phyloP scores from a whole-genome alignment of 2,797 vertebrate species.

The Sebastes dallii region DNA sequence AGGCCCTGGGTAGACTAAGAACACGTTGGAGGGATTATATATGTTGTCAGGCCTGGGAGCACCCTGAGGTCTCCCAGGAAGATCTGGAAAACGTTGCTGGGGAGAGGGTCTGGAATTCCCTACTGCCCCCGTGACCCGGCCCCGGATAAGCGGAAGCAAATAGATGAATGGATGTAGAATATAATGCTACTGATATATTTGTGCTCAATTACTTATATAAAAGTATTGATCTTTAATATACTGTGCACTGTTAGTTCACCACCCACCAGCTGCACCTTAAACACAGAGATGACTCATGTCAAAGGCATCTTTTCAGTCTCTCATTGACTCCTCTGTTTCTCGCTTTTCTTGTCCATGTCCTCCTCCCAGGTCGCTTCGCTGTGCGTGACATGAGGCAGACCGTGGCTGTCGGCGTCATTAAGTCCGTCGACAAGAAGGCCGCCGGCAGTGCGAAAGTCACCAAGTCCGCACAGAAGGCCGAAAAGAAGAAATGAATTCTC shows the following conservation, averaged over 20 bases:
- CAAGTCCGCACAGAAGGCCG: conserved; percentile 81
- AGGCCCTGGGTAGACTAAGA: no score
- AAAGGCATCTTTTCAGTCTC: background rate
- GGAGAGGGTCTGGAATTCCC: no score
- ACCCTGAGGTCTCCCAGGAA: no score
- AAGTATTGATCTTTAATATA: background rate
- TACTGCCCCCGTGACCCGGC: no score
- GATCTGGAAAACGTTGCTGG: no score
- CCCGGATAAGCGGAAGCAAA: no score
- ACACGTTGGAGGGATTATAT: no score
- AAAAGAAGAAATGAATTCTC: conserved; percentile 81
- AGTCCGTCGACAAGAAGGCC: conserved; percentile 77
- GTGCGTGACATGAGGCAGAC: conserved; percentile 87
- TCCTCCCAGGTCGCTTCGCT: conserved; percentile 77
- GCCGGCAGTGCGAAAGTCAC: conserved; percentile 76
- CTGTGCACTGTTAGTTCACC: background rate
- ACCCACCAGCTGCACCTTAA: background rate
- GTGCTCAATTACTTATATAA: background rate
- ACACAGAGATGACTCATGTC: background rate
- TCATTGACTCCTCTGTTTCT: background rate
- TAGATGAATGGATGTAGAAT: no score
- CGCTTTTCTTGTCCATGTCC: background rate
- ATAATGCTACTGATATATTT: background rate
- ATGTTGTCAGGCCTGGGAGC: no score
- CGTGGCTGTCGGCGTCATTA: conserved; percentile 85